Percentiles rank a stretch among this genome's conserved stretches.
Evolutionary conservation across 35 echinoderm and acorn worm species (phyloP).

Genomic region (Eucidaris tribuloides): DNA sequence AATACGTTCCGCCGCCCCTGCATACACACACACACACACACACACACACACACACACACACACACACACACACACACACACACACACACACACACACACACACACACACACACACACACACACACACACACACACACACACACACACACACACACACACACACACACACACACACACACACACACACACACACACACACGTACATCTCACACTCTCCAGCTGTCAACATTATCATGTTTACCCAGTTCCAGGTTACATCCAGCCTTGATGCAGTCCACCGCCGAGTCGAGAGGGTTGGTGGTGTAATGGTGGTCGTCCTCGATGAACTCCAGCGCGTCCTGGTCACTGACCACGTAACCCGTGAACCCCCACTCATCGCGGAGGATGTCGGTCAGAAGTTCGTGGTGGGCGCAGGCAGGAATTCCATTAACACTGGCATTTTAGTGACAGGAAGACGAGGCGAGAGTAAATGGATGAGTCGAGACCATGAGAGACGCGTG

Average conservation of each 20-base stretch:
- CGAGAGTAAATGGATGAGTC: not conserved
- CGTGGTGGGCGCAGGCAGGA: constrained; percentile 75
- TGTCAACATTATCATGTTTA: too few relatives aligned
- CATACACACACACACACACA: too few relatives aligned
- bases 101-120: not conserved
- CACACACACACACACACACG: too few relatives aligned
- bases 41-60: too few relatives aligned
- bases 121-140: not conserved
- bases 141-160: too few relatives aligned
- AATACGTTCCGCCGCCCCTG: too few relatives aligned
- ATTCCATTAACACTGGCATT: constrained; percentile 72
- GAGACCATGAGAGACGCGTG: not conserved
- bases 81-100: too few relatives aligned
- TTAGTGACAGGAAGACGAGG: not conserved
- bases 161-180: too few relatives aligned
- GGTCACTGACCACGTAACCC: constrained; percentile 85
- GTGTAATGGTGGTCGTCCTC: constrained; percentile 61
- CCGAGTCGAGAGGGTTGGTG: constrained; percentile 34
- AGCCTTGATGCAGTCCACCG: constrained; percentile 26
- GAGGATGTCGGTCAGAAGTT: constrained; percentile 66
- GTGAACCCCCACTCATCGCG: constrained; percentile 82
- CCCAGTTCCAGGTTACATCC: constrained; percentile 79
- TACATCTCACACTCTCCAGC: too few relatives aligned
- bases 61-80: too few relatives aligned
- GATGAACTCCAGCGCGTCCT: constrained; percentile 58